Percentiles rank a stretch among this genome's conserved stretches.
These are phyloP conservation scores for Naso thynnoides DNA, from an alignment of 2,797 vertebrate species.

Conservation along the genomic window DNA sequence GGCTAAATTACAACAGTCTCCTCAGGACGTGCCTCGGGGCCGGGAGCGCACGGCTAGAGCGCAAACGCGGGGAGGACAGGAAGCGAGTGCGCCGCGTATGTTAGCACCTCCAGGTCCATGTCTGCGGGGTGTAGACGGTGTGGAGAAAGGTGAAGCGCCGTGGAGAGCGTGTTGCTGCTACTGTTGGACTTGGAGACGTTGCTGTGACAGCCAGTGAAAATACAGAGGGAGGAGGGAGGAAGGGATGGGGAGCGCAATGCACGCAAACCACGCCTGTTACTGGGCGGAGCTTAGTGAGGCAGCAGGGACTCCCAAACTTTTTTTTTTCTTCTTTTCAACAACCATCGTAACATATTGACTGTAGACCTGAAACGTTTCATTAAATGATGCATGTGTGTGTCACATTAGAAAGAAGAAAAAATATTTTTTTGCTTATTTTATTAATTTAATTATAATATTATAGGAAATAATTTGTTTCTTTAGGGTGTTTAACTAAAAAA, in stretches of 20 bases:
- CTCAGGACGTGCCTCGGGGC: slow-evolving; percentile 37
- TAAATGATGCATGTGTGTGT: background rate
- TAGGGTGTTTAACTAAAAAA: no score
- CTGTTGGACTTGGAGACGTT: slow-evolving; percentile 24
- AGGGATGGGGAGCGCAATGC: background rate
- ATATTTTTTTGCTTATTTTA: no score
- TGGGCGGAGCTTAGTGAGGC: slow-evolving; percentile 52
- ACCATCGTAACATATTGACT: background rate
- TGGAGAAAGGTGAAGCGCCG: slow-evolving; percentile 28
- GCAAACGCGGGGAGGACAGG: slow-evolving; percentile 24
- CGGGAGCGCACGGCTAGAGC: slow-evolving; percentile 62
- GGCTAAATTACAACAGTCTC: slow-evolving; percentile 27
- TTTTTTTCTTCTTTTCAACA: background rate
- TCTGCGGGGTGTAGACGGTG: slow-evolving; percentile 41
- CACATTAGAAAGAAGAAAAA: no score
- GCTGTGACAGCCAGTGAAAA: slow-evolving; percentile 58
- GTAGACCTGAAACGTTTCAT: background rate
- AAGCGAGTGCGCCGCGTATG: slow-evolving; percentile 31
- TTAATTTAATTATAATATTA: no score
- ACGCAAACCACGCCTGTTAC: slow-evolving; percentile 58
- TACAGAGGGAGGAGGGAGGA: slow-evolving; percentile 1
- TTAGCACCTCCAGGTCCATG: slow-evolving; percentile 61
- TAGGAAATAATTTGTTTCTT: no score
- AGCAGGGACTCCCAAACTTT: slow-evolving; percentile 45
- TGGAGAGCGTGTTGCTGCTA: background rate